These are phyloP conservation scores for Selenia dentaria DNA, from an alignment of 2,888 invertebrate genomes.

Conservation along the genomic window DNA sequence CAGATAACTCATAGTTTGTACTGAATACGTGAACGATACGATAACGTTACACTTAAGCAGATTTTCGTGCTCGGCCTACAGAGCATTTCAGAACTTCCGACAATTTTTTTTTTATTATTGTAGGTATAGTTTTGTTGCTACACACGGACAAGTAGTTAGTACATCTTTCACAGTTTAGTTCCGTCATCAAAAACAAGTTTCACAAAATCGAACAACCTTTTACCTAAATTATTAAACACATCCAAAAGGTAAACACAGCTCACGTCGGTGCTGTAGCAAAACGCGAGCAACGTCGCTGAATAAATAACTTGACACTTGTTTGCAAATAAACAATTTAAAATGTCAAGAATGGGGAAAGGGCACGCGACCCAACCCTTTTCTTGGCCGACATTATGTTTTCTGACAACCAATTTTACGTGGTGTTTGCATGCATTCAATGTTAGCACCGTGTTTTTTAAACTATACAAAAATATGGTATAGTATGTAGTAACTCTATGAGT, in stretches of 20 bases:
- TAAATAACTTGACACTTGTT: conserved; percentile 82
- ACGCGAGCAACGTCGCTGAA: conserved; percentile 55
- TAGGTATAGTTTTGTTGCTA: too few species aligned
- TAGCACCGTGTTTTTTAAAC: conserved; percentile 6
- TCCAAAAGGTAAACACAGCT: conserved; percentile 20
- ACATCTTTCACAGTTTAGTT: too few species aligned
- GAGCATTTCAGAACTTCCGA: too few species aligned
- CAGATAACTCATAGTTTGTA: too few species aligned
- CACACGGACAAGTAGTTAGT: too few species aligned
- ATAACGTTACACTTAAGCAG: too few species aligned
- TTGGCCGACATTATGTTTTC: conserved; percentile 73
- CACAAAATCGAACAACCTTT: conserved; percentile 1
- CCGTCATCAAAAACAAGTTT: not conserved
- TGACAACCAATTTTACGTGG: conserved; percentile 73
- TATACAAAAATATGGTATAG: too few species aligned
- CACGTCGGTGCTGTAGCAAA: conserved; percentile 10
- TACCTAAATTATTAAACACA: conserved; percentile 15
- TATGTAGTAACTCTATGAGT: too few species aligned
- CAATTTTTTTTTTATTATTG: too few species aligned
- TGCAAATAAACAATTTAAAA: conserved; percentile 84
- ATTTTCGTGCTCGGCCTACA: too few species aligned
- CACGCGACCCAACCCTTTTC: conserved; percentile 68
- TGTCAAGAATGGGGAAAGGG: conserved; percentile 81
- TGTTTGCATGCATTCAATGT: conserved; percentile 52
- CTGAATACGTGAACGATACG: too few species aligned